phyloP scores from a whole-genome alignment of 2,888 invertebrate genomes.

The Tolmerus cingulatus region DNA sequence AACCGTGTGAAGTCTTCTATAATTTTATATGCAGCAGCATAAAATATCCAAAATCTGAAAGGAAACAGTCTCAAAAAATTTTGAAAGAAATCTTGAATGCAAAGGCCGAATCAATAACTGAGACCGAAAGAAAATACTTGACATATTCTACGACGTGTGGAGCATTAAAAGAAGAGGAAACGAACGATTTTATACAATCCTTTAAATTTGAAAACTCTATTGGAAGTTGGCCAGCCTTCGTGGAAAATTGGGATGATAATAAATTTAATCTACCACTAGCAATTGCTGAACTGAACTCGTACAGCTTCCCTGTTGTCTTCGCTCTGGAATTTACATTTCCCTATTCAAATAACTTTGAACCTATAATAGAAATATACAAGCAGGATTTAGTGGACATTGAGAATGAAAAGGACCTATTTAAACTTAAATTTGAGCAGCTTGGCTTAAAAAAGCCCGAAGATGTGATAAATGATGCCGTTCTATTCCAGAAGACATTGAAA shows the following conservation, averaged over 20 bases:
- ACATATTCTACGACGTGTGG: not conserved
- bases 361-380: not conserved
- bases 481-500: not conserved
- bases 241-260: not conserved
- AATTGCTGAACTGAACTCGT: not conserved
- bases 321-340: not conserved
- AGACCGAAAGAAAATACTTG: not conserved
- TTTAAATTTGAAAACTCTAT: not conserved
- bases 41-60: not conserved
- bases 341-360: not conserved
- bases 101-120: not conserved
- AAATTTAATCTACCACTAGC: not conserved
- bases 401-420: not conserved
- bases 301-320: not conserved
- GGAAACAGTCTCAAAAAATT: not conserved
- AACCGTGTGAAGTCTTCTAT: not conserved
- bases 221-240: not conserved
- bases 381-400: not conserved
- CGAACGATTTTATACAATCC: not conserved
- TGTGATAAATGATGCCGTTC: not conserved
- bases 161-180: not conserved
- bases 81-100: not conserved
- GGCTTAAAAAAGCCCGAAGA: not conserved
- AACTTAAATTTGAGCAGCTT: not conserved
- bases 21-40: not conserved